Evolutionary conservation across 2,113 vertebrate species (phyloP), one percentile per base, ranked within the genome.

Genomic region (Urocynchramus pylzowi): DNA sequence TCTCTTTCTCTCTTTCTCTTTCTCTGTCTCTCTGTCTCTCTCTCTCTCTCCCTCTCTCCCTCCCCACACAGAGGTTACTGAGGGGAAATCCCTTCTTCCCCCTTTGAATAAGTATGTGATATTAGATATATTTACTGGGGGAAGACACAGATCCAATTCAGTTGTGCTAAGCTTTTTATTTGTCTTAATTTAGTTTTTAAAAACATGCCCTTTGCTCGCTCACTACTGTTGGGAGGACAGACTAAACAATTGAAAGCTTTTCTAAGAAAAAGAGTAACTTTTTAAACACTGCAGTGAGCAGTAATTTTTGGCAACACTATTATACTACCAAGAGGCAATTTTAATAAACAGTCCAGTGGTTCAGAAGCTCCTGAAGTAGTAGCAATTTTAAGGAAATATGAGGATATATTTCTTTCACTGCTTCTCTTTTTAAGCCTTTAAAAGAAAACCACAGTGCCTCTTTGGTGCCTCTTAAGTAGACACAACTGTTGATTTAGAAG

Each of bases 381-480:
- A 80, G 79, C 73, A 93, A 53, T 92, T 93, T 92, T 78, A 86
- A 84, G 76, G 49, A 94, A 96, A 87, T 80, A 87, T 7, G 4
- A 61, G 79, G 49, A 81, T 90, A 35, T 81, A 68, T 95, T 96
- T 96, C 53, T 94, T 84, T 95, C 73, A 84, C 61, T 11, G 1
- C 61, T 91, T 87, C 41, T 85, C 61, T 76, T 91, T 79, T 84
- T 88, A 56, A 86, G 84, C 75, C 56, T 93, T 94, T 91, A 68
- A 80, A 75, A 79, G 74, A 89, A 96, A 95, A 78, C 93, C 93
- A 27, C 95, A 75, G 14, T 90, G 71, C 68, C 73, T 33, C 73
- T 96, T 89, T 87, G 61, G 44, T 95, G 49, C 80, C 68, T 96
- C 85, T 94, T 95, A 96, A 95, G 85, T 90, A 83, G 88, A 76